phyloP scores from a whole-genome alignment of 2,888 invertebrate genomes.

The Harpalus rubripes region DNA sequence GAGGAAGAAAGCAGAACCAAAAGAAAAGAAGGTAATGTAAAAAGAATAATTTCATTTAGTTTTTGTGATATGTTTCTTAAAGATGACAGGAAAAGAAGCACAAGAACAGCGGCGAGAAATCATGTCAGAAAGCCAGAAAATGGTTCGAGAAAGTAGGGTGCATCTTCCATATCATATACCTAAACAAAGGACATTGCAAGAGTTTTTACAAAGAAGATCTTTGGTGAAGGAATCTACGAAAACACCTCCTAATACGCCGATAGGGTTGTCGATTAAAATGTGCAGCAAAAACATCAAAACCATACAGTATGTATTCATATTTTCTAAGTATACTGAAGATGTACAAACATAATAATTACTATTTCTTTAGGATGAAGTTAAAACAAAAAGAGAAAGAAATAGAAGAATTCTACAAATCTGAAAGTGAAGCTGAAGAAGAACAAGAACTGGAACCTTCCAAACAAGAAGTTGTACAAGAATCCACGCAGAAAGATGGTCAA shows the following conservation, averaged over 20 bases:
- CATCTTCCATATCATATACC: conserved; percentile 93
- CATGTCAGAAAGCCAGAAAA: conserved; percentile 90
- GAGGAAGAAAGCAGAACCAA: conserved; percentile 67
- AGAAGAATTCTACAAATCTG: conserved; percentile 87
- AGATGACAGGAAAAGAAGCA: conserved; percentile 85
- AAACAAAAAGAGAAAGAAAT: conserved; percentile 87
- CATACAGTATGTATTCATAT: conserved; percentile 81
- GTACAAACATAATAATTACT: not conserved
- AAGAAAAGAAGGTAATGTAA: conserved; percentile 62
- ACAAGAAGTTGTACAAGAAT: conserved; percentile 16
- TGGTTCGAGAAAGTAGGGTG: conserved; percentile 87
- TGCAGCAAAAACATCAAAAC: conserved; percentile 82
- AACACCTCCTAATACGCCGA: conserved; percentile 73
- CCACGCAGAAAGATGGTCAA: not conserved
- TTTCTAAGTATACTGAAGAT: too few relatives aligned
- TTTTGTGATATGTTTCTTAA: conserved; percentile 23
- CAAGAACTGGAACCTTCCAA: conserved; percentile 5
- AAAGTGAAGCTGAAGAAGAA: conserved; percentile 76
- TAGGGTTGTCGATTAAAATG: conserved; percentile 82
- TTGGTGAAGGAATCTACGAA: conserved; percentile 76
- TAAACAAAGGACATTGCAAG: conserved; percentile 87
- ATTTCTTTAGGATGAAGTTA: conserved; percentile 80
- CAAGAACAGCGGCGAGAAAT: conserved; percentile 87
- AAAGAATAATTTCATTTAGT: conserved; percentile 39
- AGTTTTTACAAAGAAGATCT: conserved; percentile 83